Evolutionary conservation across 2,797 vertebrate genomes (phyloP).

Genomic region (Pantherophis alleghaniensis): DNA sequence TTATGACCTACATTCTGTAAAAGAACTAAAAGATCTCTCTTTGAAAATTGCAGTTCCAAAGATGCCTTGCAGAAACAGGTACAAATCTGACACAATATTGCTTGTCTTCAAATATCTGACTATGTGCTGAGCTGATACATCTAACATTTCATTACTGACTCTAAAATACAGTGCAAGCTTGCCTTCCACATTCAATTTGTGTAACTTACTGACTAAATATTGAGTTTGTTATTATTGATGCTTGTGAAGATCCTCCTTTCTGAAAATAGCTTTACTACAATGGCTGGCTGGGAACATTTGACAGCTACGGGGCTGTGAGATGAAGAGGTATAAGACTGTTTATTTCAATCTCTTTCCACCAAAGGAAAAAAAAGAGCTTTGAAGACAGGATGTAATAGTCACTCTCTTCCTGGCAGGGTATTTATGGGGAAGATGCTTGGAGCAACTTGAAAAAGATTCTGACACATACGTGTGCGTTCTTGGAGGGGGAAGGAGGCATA

Average conservation of each 20-base stretch:
- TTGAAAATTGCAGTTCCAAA: neutral
- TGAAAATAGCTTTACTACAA: slow-evolving; percentile 53
- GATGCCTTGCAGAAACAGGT: neutral
- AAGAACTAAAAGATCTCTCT: neutral
- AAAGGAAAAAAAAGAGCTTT: slow-evolving; percentile 56
- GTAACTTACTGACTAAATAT: neutral
- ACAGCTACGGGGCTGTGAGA: slow-evolving; percentile 44
- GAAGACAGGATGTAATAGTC: slow-evolving; percentile 64
- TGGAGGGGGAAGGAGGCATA: slow-evolving; percentile 53
- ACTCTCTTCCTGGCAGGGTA: slow-evolving; percentile 62
- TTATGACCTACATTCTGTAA: neutral
- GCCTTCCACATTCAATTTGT: neutral
- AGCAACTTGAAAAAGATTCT: slow-evolving; percentile 62
- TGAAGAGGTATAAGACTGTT: slow-evolving; percentile 1
- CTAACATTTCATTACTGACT: neutral
- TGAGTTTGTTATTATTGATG: neutral
- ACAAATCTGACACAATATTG: neutral
- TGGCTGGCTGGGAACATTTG: slow-evolving; percentile 58
- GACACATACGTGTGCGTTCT: slow-evolving; percentile 59
- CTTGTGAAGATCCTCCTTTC: slow-evolving; percentile 53
- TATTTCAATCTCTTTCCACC: slow-evolving; percentile 65
- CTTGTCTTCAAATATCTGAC: neutral
- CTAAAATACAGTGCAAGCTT: neutral
- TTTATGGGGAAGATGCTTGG: slow-evolving; percentile 64
- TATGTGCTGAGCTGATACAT: neutral